Base-by-base conservation (phyloP, 2,888 invertebrate genomes). In the Cantharis rufa region DNA sequence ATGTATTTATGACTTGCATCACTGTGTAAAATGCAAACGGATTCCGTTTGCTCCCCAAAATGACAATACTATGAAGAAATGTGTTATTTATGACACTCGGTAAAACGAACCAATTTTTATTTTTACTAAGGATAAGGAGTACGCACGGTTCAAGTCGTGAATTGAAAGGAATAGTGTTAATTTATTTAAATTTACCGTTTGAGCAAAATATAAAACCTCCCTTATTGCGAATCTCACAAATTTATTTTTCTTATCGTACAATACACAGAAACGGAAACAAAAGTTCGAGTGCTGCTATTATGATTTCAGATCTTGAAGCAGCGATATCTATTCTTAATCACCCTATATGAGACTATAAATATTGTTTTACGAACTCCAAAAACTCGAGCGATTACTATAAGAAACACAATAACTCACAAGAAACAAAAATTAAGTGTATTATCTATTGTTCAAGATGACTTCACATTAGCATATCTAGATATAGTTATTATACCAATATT, bases 331-430 rank as follows among this genome's bases (percentile, higher is more conserved):
- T 69, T 69, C 68, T 48, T 62, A 71, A 71, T 75, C 70, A 75
- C n/a, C 71, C 21, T 75, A 76, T 72, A 69, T 71, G 61, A 27
- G 77, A 66, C 81, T 81, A 81, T 86, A 85, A 85, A 86, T 86
- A 85, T 85, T 81, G 83, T 86, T 85, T 86, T 85, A 84, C 84
- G 84, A 48, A 48, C 84, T 84, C 84, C 85, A 84, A 83, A 82
- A 84, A 82, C 82, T 83, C 83, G 18, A 66, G 64, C 64, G 64
- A 66, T 66, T 66, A 66, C 64, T 66, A 66, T 66, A 66, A 21
- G 64, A 66, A 66, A n/a, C 9, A 7, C 48, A n/a, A 66, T 66
- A 66, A 66, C 64, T 66, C n/a, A 18, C 64, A 24, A 18, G 24
- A 66, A 66, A 66, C 64, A 24, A 66, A 66, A 24, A 66, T 66